Base-by-base conservation (phyloP, 1,140 invertebrate species). In the Leptopilina clavipes region DNA sequence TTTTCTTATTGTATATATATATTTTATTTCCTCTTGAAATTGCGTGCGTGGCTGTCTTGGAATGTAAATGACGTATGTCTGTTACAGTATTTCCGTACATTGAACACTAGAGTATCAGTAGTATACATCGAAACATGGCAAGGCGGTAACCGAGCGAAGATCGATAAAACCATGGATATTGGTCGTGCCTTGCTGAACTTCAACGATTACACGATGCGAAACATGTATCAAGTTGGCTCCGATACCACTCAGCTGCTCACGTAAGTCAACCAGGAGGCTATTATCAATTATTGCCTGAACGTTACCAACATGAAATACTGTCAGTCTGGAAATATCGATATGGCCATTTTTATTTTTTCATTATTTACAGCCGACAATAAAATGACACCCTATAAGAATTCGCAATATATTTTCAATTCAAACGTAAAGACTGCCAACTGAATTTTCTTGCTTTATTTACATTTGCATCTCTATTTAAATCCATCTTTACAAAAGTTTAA, bases 51-150 rank as follows among this genome's bases (percentile, higher is more conserved):
- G 52, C 59, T 65, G 59, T 65, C 59, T 65, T 65, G 59, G 8
- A 65, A 65, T 65, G 59, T 65, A 65, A 65, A 65, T 65, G 59
- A 65, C 59, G 59, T 31, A 31, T 65, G 59, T 65, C 59, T 65
- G 59, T 91, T 92, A 17, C 92, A 98, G 97, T 98, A 98, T 89
- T 98, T 97, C 91, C 94, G 97, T 78, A 96, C 96, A 31, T 92
- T 99, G 81, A 98, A 97, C 85, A 98, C 98, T 18, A 92, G 97
- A 81, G 95, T 98, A 22, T 97, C 97, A 11, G 94, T 99, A 77
- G 96, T 98, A 52, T 99, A 99, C 90, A 95, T 98, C 88, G 98
- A 99, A 92, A 97, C 97, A 65, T 99, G 98, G 98, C 95, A 95
- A 86, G 94, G 94, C 65, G 93, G 93, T 22, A 97, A 98, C 89